A percentile compares a stretch with the other conserved stretches of the same genome.
Evolutionary conservation across 2,113 vertebrate species (phyloP).

Genomic region (Mustelus asterias): DNA sequence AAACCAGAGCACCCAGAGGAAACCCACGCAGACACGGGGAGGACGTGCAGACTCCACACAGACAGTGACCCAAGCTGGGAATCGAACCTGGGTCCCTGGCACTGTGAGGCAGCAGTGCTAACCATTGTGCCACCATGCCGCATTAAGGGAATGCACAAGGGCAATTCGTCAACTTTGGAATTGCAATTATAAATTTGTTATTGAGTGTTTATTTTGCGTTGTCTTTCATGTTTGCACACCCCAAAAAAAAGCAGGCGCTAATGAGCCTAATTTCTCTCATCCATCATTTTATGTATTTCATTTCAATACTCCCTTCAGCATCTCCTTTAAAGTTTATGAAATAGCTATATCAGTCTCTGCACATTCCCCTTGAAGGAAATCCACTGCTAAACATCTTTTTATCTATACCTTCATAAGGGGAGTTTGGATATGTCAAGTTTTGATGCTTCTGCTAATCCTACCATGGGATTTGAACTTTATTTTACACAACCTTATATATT

Average conservation of each 20-base stretch:
- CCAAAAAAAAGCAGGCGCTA: background rate
- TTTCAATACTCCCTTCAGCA: background rate
- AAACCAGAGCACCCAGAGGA: too few species aligned
- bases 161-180: background rate
- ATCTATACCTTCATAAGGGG: background rate
- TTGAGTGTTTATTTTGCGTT: background rate
- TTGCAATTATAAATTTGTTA: background rate
- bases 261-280: background rate
- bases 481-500: constrained; percentile 15
- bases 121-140: too few species aligned
- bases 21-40: too few species aligned
- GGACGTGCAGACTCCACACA: too few species aligned
- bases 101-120: too few species aligned
- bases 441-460: background rate
- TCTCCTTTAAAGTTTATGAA: background rate
- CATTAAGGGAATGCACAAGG: background rate
- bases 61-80: too few species aligned
- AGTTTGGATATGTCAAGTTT: background rate
- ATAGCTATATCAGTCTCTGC: background rate
- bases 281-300: background rate
- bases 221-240: background rate
- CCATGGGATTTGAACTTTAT: background rate
- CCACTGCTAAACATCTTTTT: background rate
- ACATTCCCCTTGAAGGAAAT: background rate
- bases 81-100: too few species aligned